phyloP scores from a whole-genome alignment of 2,797 vertebrate species.

The Pogonophryne albipinna region DNA sequence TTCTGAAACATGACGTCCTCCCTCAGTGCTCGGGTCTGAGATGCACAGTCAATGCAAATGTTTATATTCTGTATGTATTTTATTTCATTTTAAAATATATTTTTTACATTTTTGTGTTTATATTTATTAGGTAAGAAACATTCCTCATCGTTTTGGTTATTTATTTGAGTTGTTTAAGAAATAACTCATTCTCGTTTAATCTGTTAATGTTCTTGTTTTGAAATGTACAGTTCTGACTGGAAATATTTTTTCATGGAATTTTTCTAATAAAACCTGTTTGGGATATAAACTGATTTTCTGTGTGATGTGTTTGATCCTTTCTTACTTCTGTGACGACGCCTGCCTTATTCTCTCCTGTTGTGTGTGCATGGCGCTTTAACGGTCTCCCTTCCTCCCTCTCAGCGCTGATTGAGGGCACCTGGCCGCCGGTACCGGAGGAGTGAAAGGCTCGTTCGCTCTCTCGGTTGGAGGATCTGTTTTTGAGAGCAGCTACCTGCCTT shows the following conservation, averaged over 20 bases:
- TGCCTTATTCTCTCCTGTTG: too few relatives aligned
- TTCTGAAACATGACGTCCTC: neutral
- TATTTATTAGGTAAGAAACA: conserved; percentile 87
- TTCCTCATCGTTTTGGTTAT: conserved; percentile 86
- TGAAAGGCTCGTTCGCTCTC: too few relatives aligned
- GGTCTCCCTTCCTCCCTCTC: too few relatives aligned
- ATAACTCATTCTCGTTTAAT: neutral
- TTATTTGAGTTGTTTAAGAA: conserved; percentile 82
- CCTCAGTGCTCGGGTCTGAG: conserved; percentile 76
- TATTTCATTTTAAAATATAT: conserved; percentile 47
- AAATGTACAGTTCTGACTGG: conserved; percentile 1
- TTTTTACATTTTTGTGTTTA: conserved; percentile 44
- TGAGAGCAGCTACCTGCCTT: too few relatives aligned
- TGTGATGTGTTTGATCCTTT: neutral
- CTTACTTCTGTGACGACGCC: too few relatives aligned
- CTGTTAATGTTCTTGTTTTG: neutral
- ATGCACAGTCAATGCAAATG: conserved; percentile 95
- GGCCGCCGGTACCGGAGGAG: too few relatives aligned
- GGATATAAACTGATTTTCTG: conserved; percentile 17
- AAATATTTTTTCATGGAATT: conserved; percentile 21
- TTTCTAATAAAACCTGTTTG: conserved; percentile 38
- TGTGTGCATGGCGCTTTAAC: too few relatives aligned
- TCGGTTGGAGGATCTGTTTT: too few relatives aligned
- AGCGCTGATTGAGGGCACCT: too few relatives aligned
- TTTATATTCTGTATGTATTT: conserved; percentile 64